Conservation (phyloP, 2,797 vertebrate species). For the Prionace glauca region DNA sequence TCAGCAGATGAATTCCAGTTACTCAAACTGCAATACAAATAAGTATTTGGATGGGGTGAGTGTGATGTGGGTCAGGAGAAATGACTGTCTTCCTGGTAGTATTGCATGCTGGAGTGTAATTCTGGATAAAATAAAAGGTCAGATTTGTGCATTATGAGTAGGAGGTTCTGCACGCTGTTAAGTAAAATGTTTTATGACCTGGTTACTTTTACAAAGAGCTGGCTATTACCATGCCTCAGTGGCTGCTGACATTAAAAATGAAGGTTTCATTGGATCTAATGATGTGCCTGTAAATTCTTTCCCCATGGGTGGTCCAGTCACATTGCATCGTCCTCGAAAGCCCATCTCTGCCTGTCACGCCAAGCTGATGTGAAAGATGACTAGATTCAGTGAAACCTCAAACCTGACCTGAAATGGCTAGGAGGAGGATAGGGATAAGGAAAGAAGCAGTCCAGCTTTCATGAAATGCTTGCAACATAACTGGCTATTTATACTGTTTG, state of each 20-base stretch:
- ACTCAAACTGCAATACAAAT: not conserved
- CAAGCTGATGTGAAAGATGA: not conserved
- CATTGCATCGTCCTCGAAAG: not conserved
- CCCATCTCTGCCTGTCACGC: not conserved
- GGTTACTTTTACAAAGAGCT: not conserved
- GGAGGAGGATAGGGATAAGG: not conserved
- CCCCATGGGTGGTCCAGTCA: not conserved
- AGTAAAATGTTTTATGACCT: not conserved
- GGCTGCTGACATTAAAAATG: not conserved
- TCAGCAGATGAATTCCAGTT: not conserved
- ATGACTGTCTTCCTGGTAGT: not conserved
- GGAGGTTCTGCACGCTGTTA: not conserved
- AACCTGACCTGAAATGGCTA: not conserved
- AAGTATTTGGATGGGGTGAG: not conserved
- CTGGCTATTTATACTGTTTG: not conserved
- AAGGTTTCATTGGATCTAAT: constrained; percentile 13
- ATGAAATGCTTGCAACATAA: not conserved
- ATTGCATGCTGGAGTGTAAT: not conserved
- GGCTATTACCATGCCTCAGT: not conserved
- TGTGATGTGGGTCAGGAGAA: not conserved
- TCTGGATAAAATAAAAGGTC: not conserved
- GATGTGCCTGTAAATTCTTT: not conserved
- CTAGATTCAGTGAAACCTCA: not conserved
- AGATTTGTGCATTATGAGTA: not conserved
- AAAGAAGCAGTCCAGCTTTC: not conserved